phyloP scores from a whole-genome alignment of 2,888 invertebrate species.

The Loripinus fragilis region DNA sequence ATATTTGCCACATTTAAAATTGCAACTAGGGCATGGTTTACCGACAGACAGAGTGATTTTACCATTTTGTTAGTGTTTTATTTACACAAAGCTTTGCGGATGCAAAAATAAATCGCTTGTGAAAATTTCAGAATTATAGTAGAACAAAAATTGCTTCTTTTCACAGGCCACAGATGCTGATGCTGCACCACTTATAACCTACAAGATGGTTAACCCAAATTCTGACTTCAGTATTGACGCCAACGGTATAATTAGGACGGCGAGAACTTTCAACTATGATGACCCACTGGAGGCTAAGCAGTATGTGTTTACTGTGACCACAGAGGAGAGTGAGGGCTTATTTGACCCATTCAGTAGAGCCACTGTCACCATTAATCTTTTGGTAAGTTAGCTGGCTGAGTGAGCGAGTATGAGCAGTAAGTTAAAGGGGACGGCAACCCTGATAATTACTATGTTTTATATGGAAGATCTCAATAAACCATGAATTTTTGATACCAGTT shows the following conservation, averaged over 20 bases:
- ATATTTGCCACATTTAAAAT: no score
- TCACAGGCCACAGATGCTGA: slow-evolving; percentile 63
- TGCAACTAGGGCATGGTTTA: no score
- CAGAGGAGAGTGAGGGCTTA: slow-evolving; percentile 56
- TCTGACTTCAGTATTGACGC: slow-evolving; percentile 62
- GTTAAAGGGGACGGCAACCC: no score
- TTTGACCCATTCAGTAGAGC: slow-evolving; percentile 27
- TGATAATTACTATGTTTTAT: no score
- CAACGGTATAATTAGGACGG: slow-evolving; percentile 67
- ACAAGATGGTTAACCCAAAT: slow-evolving; percentile 50
- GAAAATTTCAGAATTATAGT: no score
- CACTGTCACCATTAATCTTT: slow-evolving; percentile 59
- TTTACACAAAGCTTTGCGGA: no score
- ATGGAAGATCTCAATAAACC: no score
- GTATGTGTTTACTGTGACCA: slow-evolving; percentile 68
- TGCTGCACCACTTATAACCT: slow-evolving; percentile 25
- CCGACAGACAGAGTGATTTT: no score
- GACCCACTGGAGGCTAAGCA: slow-evolving; percentile 40
- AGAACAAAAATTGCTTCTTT: not conserved
- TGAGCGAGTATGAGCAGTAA: no score
- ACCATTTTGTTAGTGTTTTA: no score
- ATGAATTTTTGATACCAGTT: no score
- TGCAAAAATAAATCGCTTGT: no score
- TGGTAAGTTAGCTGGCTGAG: slow-evolving; percentile 53
- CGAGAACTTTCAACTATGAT: slow-evolving; percentile 69